Evolutionary conservation across 64 coral and sea anemone species (phyloP).

Genomic region (Actinia tenebrosa): DNA sequence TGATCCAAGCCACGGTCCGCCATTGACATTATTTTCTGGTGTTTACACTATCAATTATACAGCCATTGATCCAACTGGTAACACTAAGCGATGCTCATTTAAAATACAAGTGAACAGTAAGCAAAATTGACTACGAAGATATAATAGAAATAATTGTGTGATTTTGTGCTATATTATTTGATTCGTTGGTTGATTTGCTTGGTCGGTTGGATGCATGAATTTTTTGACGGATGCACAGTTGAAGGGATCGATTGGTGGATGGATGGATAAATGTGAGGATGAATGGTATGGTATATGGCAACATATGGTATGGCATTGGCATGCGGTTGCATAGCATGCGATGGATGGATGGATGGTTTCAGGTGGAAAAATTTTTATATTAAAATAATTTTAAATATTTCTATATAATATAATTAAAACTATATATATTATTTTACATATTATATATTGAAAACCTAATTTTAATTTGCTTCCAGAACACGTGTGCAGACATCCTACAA

Average conservation of each 20-base stretch:
- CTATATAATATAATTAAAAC: no score
- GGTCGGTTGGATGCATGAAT: not conserved
- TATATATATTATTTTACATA: no score
- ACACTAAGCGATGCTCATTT: not conserved
- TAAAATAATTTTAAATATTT: not conserved
- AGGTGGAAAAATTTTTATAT: no score
- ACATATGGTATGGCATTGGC: no score
- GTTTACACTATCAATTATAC: conserved; percentile 2
- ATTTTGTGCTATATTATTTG: no score
- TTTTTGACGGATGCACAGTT: no score
- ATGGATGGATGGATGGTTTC: no score
- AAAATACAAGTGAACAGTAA: conserved; percentile 18
- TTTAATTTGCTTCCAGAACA: conserved; percentile 1
- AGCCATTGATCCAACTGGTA: not conserved
- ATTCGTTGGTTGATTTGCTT: not conserved
- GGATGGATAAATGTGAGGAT: not conserved
- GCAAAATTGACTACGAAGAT: not conserved
- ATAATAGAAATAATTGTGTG: no score
- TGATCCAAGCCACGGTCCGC: not conserved
- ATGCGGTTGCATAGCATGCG: no score
- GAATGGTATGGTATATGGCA: no score
- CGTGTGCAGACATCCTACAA: not conserved
- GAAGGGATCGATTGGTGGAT: not conserved
- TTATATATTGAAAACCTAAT: no score
- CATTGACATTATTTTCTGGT: not conserved